Conservation (phyloP, 1,140 invertebrate genomes). For the Maconellicoccus hirsutus region DNA sequence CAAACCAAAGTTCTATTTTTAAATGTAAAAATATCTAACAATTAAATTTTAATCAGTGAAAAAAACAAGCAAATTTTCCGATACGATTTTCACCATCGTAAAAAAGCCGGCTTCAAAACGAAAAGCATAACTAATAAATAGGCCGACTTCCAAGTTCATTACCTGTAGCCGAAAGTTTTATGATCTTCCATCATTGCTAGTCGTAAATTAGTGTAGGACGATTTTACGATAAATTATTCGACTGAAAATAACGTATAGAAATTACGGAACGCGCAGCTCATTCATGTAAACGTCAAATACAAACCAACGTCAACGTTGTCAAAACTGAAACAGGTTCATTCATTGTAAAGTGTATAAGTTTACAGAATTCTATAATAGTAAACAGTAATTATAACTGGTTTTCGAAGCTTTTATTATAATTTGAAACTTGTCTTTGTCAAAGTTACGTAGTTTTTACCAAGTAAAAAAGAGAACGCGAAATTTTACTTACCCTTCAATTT, state of each 20-base stretch:
- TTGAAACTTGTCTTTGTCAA: not conserved
- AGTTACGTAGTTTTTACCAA: not conserved
- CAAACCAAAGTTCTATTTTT: no score
- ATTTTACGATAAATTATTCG: not conserved
- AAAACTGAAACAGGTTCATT: not conserved
- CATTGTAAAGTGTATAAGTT: not conserved
- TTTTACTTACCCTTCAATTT: not conserved
- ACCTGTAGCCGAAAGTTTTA: not conserved
- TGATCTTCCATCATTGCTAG: not conserved
- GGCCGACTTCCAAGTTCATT: no score
- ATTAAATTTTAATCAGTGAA: no score
- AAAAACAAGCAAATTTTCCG: no score
- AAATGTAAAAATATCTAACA: no score
- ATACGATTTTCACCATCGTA: no score
- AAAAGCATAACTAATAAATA: no score
- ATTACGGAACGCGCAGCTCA: not conserved
- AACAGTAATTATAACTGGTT: slow-evolving; percentile 4
- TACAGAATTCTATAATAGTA: not conserved
- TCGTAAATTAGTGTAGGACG: not conserved
- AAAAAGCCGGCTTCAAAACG: no score
- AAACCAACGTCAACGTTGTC: not conserved
- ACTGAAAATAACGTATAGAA: not conserved
- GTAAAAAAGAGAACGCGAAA: not conserved
- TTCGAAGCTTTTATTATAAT: not conserved
- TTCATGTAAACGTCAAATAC: not conserved